Evolutionary conservation across 2,888 invertebrate genomes (phyloP), one percentile per base, ranked within the genome.

Genomic region (Andrena minutula): DNA sequence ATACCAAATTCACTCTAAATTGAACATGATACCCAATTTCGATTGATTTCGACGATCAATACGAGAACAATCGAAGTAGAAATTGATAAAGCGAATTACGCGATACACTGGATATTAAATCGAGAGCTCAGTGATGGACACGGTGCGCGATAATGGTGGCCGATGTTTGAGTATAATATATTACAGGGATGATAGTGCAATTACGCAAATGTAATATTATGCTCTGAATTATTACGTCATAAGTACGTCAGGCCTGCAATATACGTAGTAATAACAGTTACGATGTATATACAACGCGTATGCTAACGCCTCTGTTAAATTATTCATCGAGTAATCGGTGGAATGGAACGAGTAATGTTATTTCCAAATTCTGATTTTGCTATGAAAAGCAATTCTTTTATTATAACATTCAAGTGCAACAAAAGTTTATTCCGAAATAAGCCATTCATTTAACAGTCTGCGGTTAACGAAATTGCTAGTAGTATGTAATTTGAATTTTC

Each of bases 201-300:
- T 83, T 83, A 82, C 82, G 68, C 66, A 82, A 77, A 70, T 82
- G 82, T 82, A 82, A 82, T 83, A 83, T 82, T 82, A 82, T 74
- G 77, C 74, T 66, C 69, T 83, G 83, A 83, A 82, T 83, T 83
- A 83, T 83, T 83, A 77, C 82, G 77, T 82, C 77, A 75, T 82
- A 82, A 82, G 72, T 82, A 83, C 76, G 83, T 70, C 77, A 82
- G 63, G 73, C 73, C 66, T 64, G 82, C 71, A 77, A 82, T 82
- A 60, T 83, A 71, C 75, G 70, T 68, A 76, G 82, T 83, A 82
- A 82, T 82, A 83, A 75, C 75, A 82, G 70, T 81, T 75, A 66
- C 56, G 66, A 75, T 58, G 66, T 61, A 60, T 74, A 82, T 53
- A 26, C 56, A 51, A 20, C 51, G 75, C 49, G 68, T 68, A 75